Base-by-base conservation (phyloP, 2,888 invertebrate genomes). In the Philereme transversata region DNA sequence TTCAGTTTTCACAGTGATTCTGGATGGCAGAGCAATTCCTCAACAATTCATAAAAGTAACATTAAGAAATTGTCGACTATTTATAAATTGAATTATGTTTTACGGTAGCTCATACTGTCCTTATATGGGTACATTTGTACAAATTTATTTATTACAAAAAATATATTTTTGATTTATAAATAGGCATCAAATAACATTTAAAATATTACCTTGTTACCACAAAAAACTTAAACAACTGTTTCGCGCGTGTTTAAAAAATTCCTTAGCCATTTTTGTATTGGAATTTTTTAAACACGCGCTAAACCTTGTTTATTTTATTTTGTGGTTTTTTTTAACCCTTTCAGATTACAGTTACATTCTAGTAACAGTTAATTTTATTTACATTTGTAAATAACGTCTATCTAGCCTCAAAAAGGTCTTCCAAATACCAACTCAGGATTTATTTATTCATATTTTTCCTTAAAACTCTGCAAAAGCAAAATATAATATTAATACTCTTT, bases 171-270 rank as follows among this genome's bases (percentile, higher is more conserved):
- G 9, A 50, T 50, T 33, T 45, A 22, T 47, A 57, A 47, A 49
- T 59, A 59, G 41, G 55, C 51, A 62, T 53, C 61, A 36, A 57
- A 56, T 60, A 56, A 60, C 55, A 51, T 60, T 60, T 44, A 38
- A 51, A 38, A 50, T 53, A 57, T 57, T 2, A 22, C 22, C 3
- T 22, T 22, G 22, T 22, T 22, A 22, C 22, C 22, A 22, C 22
- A 22, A 22, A 22, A 22, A 22, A n/a, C n/a, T n/a, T 22, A 22
- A 22, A 22, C 3, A 22, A 22, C n/a, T n/a, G n/a, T n/a, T n/a
- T n/a, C n/a, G n/a, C n/a, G n/a, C n/a, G n/a, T n/a, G n/a, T n/a
- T n/a, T n/a, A n/a, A n/a, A n/a, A n/a, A n/a, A n/a, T n/a, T n/a
- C n/a, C n/a, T n/a, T n/a, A n/a, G n/a, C 1, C 22, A 22, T 22